Evolutionary conservation across 2,888 invertebrate species (phyloP), one percentile per base, ranked within the genome.

Genomic region (Limnephilus lunatus): DNA sequence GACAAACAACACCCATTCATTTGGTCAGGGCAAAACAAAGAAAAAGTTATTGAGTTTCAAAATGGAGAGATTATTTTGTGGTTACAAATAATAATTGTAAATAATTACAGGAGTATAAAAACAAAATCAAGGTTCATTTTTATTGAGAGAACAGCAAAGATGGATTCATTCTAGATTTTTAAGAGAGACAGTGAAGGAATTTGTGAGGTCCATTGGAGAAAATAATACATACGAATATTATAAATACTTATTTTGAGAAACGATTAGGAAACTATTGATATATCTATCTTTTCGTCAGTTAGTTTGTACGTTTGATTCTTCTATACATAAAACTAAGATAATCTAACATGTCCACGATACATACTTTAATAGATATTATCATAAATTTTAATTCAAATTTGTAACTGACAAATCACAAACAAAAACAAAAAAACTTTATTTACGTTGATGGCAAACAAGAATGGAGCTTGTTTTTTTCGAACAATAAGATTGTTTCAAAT

Each of bases 121-220:
- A 90, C 30, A 90, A 35, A 90, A 82, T n/a, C 80, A 87, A 85
- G 44, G 48, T 32, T 39, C 89, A 35, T 31, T 30, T 25, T 30
- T 80, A 85, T 68, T 25, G 25, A 83, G 30, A 92, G 93, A 92
- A 44, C 92, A 92, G 83, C 92, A 92, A 83, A 91, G 93, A 92
- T 89, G 92, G 91, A 92, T 92, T 39, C 32, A 91, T 92, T 81
- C 53, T 83, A 92, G 32, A 91, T 53, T 85, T 89, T 39, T 31
- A 89, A 90, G 92, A 92, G 91, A 92, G 91, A 92, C 92, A 92
- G 92, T 91, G 90, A 90, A 32, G 89, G 89, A 85, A 68, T 89
- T 87, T 87, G 48, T 32, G 31, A 85, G 48, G 81, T 85, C 48
- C 83, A 83, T 90, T 25, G 48, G 48, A 90, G 83, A 53, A 68